A percentile compares a stretch with the other conserved stretches of the same genome.
Evolutionary conservation across 2,888 invertebrate genomes (phyloP).

Genomic region (Agrotis puta): DNA sequence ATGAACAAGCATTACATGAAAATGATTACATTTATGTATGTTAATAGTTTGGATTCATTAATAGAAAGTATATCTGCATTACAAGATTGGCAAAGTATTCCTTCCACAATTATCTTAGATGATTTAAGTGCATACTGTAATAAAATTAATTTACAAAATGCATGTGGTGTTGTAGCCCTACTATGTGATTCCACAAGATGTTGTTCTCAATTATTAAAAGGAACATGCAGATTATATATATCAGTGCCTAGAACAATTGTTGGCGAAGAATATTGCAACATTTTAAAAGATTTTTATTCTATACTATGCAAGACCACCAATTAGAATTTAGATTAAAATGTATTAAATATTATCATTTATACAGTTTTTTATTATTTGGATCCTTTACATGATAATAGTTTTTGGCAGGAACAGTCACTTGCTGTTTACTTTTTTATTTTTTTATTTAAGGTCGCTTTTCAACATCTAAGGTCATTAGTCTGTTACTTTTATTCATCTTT

Average conservation of each 20-base stretch:
- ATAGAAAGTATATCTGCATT: conserved; percentile 81
- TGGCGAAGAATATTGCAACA: conserved; percentile 77
- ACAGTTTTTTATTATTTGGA: too few relatives aligned
- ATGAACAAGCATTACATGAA: conserved; percentile 84
- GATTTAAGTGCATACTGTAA: conserved; percentile 79
- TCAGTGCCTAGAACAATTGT: conserved; percentile 74
- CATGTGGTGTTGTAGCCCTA: conserved; percentile 82
- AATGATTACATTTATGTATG: conserved; percentile 87
- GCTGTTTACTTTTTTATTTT: too few relatives aligned
- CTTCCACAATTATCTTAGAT: conserved; percentile 83
- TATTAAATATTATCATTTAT: not conserved
- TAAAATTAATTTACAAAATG: conserved; percentile 76
- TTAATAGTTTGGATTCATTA: conserved; percentile 76
- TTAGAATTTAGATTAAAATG: not conserved
- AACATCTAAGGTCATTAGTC: too few relatives aligned
- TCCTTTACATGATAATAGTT: too few relatives aligned
- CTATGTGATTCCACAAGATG: conserved; percentile 77
- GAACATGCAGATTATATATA: conserved; percentile 74
- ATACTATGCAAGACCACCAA: not conserved
- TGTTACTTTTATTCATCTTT: too few relatives aligned
- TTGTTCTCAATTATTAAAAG: conserved; percentile 73
- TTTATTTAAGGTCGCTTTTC: too few relatives aligned
- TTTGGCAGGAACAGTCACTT: too few relatives aligned
- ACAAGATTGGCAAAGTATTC: conserved; percentile 83
- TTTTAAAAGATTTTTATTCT: conserved; percentile 77